Evolutionary conservation across 2,113 vertebrate genomes (phyloP), one percentile per base, ranked within the genome.

Genomic region (Australoheros scitulus): DNA sequence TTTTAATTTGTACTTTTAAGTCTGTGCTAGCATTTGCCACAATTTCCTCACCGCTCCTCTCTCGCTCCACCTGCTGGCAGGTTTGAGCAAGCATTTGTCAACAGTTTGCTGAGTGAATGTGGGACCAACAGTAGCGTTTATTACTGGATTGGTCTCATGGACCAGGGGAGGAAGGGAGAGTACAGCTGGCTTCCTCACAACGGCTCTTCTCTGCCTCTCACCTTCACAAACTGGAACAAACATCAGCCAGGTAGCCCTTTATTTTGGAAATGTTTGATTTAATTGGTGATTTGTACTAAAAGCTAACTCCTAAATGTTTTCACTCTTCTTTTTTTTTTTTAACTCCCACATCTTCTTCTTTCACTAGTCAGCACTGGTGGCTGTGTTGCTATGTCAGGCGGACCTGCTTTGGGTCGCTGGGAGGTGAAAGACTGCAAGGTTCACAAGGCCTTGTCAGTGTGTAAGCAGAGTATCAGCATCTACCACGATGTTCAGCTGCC

Each of bases 61-160:
- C 20, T 15, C 64, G 41, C 50, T 78, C 61, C n/a, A 50, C 34
- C 6, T 52, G 18, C 22, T 52, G 70, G 36, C 88, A 99, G 98
- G 95, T 99, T 98, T 93, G 98, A 99, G 92, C 98, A 99, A 93
- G 96, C 96, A 34, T 99, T 98, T 88, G 88, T 99, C 80, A 97
- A 96, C 95, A 98, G 95, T 91, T 93, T 99, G 92, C 96, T 99
- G 90, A 96, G 5, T 29, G 96, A 92, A 58, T 61, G 86, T 38
- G 94, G 91, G 4, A 90, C 94, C 81, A 95, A 92, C 10, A 94
- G 94, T 17, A 91, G 95, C 76, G 81, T 61, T 82, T 96, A 95
- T 82, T 98, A 98, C 92, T 99, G 98, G 98, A 98, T 97, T 52
- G 96, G 95, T 56, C 93, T 98, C 34, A 94, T 94, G 85, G 97